Conservation (phyloP, 2,797 vertebrate species). For the Mionectes olivaceus region DNA sequence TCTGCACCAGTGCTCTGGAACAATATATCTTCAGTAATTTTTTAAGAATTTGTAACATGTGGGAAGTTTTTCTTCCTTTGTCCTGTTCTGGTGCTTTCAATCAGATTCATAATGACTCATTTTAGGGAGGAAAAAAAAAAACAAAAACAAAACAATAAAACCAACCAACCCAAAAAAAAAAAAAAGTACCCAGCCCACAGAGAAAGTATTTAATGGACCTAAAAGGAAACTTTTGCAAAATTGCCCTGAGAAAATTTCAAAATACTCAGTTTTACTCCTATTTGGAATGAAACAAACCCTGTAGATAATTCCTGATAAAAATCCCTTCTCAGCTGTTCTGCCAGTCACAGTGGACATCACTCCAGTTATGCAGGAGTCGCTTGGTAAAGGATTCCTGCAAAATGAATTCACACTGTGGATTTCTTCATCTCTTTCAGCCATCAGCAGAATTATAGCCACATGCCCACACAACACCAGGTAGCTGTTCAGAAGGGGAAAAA, state of each 20-base stretch:
- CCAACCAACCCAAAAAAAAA: too few species aligned
- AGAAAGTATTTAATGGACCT: not conserved
- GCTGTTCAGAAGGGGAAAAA: not conserved
- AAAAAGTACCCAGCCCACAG: not conserved
- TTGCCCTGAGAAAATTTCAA: not conserved
- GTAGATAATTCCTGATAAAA: not conserved
- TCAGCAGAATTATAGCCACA: not conserved
- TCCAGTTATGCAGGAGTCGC: not conserved
- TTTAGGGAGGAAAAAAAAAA: not conserved
- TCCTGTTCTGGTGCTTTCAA: not conserved
- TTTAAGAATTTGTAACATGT: not conserved
- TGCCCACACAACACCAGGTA: not conserved
- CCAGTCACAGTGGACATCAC: not conserved
- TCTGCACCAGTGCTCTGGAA: not conserved
- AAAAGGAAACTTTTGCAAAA: not conserved
- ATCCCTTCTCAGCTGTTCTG: fast-evolving
- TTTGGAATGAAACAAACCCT: not conserved
- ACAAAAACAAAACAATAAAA: not conserved
- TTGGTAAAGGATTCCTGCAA: fast-evolving
- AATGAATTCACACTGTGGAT: not conserved
- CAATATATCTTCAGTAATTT: not conserved
- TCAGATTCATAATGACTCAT: not conserved
- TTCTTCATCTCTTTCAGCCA: not conserved
- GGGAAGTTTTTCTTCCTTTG: not conserved
- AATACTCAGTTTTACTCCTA: not conserved